Evolutionary conservation across 2,888 invertebrate species (phyloP).

Genomic region (Tinea trinotella): DNA sequence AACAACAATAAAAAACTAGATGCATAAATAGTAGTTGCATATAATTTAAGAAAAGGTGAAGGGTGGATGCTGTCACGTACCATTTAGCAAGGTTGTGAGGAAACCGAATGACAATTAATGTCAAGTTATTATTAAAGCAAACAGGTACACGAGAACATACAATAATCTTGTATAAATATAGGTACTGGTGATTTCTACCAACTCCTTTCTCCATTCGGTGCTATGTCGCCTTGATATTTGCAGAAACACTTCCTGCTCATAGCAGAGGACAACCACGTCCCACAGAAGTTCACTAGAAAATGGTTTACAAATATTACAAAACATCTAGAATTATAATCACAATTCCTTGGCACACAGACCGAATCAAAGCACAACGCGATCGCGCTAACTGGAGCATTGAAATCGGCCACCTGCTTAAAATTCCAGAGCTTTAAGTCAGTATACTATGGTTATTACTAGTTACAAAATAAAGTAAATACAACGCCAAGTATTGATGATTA

Average conservation of each 20-base stretch:
- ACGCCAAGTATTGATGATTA: slow-evolving; percentile 26
- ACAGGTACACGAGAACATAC: not conserved
- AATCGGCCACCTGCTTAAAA: slow-evolving; percentile 42
- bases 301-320: slow-evolving; percentile 19
- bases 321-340: slow-evolving; percentile 13
- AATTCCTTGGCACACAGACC: slow-evolving; percentile 27
- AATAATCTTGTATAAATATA: not conserved
- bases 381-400: slow-evolving; percentile 45
- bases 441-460: not conserved
- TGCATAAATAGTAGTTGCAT: not conserved
- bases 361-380: slow-evolving; percentile 36
- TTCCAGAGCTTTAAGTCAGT: slow-evolving; percentile 27
- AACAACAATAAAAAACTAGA: too few relatives aligned
- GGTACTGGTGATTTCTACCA: not conserved
- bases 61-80: slow-evolving; percentile 10
- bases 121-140: not conserved
- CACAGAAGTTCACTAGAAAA: slow-evolving; percentile 4
- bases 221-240: slow-evolving; percentile 60
- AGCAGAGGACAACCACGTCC: slow-evolving; percentile 41
- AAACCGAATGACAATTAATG: slow-evolving; percentile 15
- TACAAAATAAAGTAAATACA: slow-evolving; percentile 4
- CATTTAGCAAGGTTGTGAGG: slow-evolving; percentile 9
- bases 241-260: slow-evolving; percentile 54
- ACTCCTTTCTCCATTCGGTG: slow-evolving; percentile 37
- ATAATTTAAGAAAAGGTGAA: slow-evolving; percentile 10